Evolutionary conservation across 2,888 invertebrate species (phyloP), one percentile per base, ranked within the genome.

Genomic region (Empis stercorea): DNA sequence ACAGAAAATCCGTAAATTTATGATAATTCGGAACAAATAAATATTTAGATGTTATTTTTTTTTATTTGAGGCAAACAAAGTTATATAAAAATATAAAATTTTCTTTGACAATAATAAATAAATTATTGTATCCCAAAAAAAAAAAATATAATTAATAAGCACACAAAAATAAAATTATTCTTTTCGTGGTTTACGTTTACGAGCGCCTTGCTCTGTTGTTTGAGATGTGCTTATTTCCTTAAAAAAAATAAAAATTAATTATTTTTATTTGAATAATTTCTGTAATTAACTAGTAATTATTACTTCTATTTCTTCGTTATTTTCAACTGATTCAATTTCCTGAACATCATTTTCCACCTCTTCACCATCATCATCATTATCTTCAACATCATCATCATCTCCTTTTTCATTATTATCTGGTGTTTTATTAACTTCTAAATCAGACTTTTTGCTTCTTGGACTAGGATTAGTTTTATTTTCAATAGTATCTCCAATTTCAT

Each of bases 401-500:
- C 49, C 44, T 39, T 51, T 51, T 46, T 60, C 58, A 51, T 41
- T 30, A 11, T 20, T 43, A 10, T 45, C 43, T 39, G 27, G 38
- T 13, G 36, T 30, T 38, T 52, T 41, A 42, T 61, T 60, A 54
- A 61, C 59, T 59, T 68, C 68, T 61, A 69, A 64, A 62, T 68
- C 69, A 60, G 68, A 65, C 62, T 69, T 68, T 60, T 61, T 63
- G 49, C 56, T 60, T 53, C 62, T 67, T 54, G 61, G 63, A 62
- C 65, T 64, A 59, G 59, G 58, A 47, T 54, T 50, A 51, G 58
- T 51, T 44, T 51, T 48, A 32, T 40, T 51, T 46, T 56, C 53
- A 52, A 51, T 56, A 40, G 30, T 52, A 44, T 45, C 30, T 43
- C 45, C 51, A 47, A 47, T 46, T 32, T 38, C 38, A 11, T 17